Conservation (phyloP, 2,113 vertebrate species). For the Romanogobio albipinnatus region DNA sequence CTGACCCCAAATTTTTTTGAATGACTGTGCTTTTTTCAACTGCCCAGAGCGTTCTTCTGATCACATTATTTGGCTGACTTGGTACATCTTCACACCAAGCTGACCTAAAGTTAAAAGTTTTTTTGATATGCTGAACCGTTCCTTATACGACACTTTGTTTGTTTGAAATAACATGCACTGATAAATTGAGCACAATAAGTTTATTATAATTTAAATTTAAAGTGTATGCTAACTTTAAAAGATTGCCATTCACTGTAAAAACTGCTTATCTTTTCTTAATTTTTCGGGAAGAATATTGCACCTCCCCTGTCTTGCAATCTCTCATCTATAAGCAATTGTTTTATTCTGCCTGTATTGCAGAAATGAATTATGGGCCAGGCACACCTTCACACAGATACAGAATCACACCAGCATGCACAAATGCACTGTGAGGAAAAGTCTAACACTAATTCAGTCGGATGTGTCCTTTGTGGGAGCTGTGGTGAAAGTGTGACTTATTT, state of each 20-base stretch:
- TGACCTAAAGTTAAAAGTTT: not conserved
- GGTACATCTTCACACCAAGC: too few species aligned
- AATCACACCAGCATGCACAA: conserved; percentile 32
- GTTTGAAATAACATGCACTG: not conserved
- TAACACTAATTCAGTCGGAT: conserved; percentile 40
- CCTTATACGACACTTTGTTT: not conserved
- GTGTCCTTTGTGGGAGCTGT: conserved; percentile 49
- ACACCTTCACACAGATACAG: conserved; percentile 7
- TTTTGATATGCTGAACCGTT: not conserved
- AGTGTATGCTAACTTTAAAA: not conserved
- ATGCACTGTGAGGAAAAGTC: conserved; percentile 48
- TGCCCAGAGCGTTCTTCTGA: too few species aligned
- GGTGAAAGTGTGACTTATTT: conserved; percentile 70
- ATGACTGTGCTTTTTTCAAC: too few species aligned
- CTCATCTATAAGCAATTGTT: conserved; percentile 6
- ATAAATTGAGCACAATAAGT: not conserved
- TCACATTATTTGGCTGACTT: too few species aligned
- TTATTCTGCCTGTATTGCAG: conserved; percentile 17
- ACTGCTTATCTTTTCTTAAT: not conserved
- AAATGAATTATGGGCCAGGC: conserved; percentile 8
- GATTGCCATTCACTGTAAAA: conserved; percentile 11
- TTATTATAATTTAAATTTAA: too few species aligned
- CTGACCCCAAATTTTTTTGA: too few species aligned
- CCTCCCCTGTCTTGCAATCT: conserved; percentile 2
- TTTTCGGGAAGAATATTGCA: not conserved